phyloP scores from a whole-genome alignment of 2,113 vertebrate genomes.

The Oostethus manadensis region DNA sequence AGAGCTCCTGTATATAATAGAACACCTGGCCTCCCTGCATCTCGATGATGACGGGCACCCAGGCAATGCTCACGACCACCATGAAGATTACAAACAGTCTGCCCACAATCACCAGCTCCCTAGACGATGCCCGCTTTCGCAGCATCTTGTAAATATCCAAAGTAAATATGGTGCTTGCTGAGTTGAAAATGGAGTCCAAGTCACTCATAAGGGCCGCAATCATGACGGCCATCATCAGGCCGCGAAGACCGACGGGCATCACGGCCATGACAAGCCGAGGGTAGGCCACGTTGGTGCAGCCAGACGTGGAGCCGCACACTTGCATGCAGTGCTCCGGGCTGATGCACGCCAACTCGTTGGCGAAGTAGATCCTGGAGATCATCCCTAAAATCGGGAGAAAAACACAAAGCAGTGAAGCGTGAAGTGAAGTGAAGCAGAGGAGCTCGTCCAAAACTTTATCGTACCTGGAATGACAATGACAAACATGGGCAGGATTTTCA shows the following conservation, averaged over 20 bases:
- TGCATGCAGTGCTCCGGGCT: slow-evolving; percentile 87
- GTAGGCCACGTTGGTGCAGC: slow-evolving; percentile 93
- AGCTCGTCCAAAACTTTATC: no score
- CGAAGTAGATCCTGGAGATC: slow-evolving; percentile 90
- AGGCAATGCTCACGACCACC: slow-evolving; percentile 89
- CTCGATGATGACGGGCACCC: slow-evolving; percentile 91
- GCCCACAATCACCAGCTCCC: slow-evolving; percentile 87
- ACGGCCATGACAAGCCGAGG: slow-evolving; percentile 88
- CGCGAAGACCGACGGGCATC: slow-evolving; percentile 87
- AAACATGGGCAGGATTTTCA: slow-evolving; percentile 95
- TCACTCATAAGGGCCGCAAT: slow-evolving; percentile 96
- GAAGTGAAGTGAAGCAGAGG: no score
- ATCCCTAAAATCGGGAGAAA: slow-evolving; percentile 71
- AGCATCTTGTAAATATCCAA: slow-evolving; percentile 92
- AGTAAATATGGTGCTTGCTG: slow-evolving; percentile 93
- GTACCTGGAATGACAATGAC: slow-evolving; percentile 83
- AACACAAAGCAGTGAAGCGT: background rate
- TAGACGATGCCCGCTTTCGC: slow-evolving; percentile 75
- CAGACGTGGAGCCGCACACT: slow-evolving; percentile 84
- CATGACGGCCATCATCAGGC: slow-evolving; percentile 97
- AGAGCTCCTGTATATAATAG: slow-evolving; percentile 92
- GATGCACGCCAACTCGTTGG: slow-evolving; percentile 86
- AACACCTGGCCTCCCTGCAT: slow-evolving; percentile 98
- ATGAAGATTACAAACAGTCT: slow-evolving; percentile 88
- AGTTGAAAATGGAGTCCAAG: slow-evolving; percentile 96